These are phyloP conservation scores for Stichopus horrens DNA, from an alignment of 53 echinoderm and acorn worm species.

Conservation along the genomic window DNA sequence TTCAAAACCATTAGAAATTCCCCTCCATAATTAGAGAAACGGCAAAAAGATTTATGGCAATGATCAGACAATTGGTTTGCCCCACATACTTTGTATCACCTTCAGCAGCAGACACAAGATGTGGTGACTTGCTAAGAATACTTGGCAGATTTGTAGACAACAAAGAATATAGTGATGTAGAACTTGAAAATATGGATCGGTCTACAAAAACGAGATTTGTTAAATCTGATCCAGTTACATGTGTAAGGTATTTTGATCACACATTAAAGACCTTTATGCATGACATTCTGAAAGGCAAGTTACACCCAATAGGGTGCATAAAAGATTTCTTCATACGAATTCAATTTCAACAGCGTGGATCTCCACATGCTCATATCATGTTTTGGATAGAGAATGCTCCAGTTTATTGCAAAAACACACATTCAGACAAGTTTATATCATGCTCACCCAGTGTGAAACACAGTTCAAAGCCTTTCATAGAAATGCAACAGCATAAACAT, in stretches of 20 bases:
- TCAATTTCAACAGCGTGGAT: conserved; percentile 48
- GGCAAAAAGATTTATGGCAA: conserved; percentile 46
- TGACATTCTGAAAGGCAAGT: not conserved
- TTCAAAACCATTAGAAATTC: conserved; percentile 45
- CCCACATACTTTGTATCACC: conserved; percentile 55
- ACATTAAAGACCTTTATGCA: conserved; percentile 30
- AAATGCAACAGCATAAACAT: conserved; percentile 48
- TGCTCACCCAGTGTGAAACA: conserved; percentile 29
- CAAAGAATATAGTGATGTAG: conserved; percentile 30
- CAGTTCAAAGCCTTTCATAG: not conserved
- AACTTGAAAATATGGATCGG: conserved; percentile 38
- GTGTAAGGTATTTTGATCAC: conserved; percentile 52
- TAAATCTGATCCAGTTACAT: conserved; percentile 53
- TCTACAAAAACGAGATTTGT: conserved; percentile 25
- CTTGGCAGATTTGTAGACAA: conserved; percentile 45
- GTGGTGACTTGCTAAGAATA: conserved; percentile 32
- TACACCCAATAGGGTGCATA: conserved; percentile 33
- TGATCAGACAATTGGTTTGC: conserved; percentile 55
- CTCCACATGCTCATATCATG: conserved; percentile 59
- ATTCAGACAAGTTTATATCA: conserved; percentile 38
- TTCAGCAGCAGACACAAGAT: conserved; percentile 54
- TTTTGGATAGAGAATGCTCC: conserved; percentile 56
- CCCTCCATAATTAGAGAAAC: conserved; percentile 54
- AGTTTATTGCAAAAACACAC: conserved; percentile 3
- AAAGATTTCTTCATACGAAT: conserved; percentile 47